phyloP scores from a whole-genome alignment of 2,113 vertebrate species.

The Labeo rohita region DNA sequence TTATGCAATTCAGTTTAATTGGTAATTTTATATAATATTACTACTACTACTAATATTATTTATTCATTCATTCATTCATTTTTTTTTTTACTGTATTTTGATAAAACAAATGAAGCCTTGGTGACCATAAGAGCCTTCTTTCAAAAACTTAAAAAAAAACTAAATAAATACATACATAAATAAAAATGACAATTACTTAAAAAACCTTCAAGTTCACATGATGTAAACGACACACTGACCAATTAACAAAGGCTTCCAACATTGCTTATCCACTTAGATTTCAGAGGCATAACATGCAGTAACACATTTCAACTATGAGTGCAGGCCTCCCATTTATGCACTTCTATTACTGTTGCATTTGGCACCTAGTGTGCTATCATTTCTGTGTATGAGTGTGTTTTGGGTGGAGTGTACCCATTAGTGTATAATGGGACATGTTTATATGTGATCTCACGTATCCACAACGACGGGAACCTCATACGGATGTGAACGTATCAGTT shows the following conservation, averaged over 20 bases:
- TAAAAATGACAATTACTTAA: too few relatives aligned
- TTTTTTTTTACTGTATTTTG: not conserved
- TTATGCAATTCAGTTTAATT: too few relatives aligned
- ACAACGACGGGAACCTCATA: conserved; percentile 55
- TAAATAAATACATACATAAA: too few relatives aligned
- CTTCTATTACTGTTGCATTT: not conserved
- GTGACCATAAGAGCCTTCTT: not conserved
- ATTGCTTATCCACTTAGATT: not conserved
- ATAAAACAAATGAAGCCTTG: not conserved
- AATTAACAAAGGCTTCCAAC: not conserved
- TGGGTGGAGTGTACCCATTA: not conserved
- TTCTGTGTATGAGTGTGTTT: not conserved
- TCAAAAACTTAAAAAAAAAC: not conserved
- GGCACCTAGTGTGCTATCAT: not conserved
- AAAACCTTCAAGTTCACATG: not conserved
- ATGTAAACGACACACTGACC: not conserved
- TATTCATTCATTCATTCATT: too few relatives aligned
- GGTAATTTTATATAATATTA: not conserved
- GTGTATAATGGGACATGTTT: conserved; percentile 14
- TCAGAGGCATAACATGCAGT: not conserved
- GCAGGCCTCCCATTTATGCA: not conserved
- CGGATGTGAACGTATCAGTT: conserved; percentile 46
- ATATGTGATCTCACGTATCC: conserved; percentile 63
- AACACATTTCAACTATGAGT: not conserved
- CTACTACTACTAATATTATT: too few relatives aligned